These are phyloP conservation scores for Plecturocebus donacophilus DNA, from an alignment of 2,113 vertebrate species.

Conservation along the genomic window DNA sequence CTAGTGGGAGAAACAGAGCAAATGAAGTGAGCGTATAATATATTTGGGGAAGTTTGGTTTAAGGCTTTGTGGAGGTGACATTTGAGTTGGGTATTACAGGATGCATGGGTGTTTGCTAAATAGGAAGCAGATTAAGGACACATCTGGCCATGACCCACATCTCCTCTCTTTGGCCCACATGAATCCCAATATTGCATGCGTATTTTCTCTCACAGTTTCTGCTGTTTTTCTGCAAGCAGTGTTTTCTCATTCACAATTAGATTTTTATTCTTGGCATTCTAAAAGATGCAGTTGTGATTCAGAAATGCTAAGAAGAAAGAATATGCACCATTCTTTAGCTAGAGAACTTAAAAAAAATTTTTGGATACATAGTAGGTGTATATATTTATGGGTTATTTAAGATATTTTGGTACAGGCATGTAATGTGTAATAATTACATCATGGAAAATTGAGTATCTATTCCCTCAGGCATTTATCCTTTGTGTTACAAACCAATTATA, in stretches of 20 bases:
- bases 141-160: not conserved
- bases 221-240: not conserved
- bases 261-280: not conserved
- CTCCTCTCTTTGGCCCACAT: not conserved
- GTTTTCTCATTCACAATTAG: not conserved
- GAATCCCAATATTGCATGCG: not conserved
- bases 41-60: not conserved
- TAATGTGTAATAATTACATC: too few species aligned
- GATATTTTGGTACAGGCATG: too few species aligned
- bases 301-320: not conserved
- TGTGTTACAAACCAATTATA: too few species aligned
- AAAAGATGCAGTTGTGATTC: not conserved
- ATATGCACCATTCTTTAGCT: not conserved
- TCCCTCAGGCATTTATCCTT: too few species aligned
- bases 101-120: not conserved
- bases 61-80: not conserved
- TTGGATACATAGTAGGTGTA: too few species aligned
- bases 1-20: not conserved
- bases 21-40: not conserved
- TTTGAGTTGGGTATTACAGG: not conserved
- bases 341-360: not conserved
- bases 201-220: not conserved
- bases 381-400: too few species aligned
- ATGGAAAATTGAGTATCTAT: too few species aligned
- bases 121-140: not conserved